Evolutionary conservation across 1,140 invertebrate species (phyloP).

Genomic region (Megalopta genalis): DNA sequence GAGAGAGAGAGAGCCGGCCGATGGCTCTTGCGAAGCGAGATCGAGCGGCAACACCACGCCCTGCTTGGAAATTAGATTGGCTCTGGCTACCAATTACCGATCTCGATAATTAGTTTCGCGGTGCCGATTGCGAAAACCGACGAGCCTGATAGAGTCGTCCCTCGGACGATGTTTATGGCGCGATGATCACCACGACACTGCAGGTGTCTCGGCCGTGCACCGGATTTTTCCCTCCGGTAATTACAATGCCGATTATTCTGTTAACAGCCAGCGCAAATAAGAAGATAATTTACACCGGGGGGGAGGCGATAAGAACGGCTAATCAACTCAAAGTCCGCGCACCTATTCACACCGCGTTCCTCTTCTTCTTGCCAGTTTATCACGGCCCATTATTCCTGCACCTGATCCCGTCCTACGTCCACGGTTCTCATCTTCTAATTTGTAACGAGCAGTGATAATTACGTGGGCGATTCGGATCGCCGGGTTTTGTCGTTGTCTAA

Average conservation of each 20-base stretch:
- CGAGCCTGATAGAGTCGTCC: neutral
- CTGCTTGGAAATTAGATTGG: constrained; percentile 19
- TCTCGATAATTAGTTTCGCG: constrained; percentile 44
- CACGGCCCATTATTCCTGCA: too few species aligned
- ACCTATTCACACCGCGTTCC: too few species aligned
- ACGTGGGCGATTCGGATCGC: too few species aligned
- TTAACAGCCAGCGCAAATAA: neutral
- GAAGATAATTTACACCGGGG: too few species aligned
- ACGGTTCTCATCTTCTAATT: neutral
- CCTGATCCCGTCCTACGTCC: too few species aligned
- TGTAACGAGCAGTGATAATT: too few species aligned
- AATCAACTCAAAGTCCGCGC: too few species aligned
- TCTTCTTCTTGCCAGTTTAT: too few species aligned
- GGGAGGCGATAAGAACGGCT: too few species aligned
- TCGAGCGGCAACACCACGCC: constrained; percentile 11
- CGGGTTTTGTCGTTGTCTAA: too few species aligned
- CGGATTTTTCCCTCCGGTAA: neutral
- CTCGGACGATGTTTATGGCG: neutral
- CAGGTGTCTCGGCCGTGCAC: neutral
- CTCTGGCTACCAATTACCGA: constrained; percentile 47
- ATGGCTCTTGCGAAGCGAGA: neutral
- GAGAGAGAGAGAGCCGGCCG: neutral
- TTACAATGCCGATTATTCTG: neutral
- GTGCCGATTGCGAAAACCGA: constrained; percentile 37
- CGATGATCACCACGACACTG: neutral